Base-by-base conservation (phyloP, 2,113 vertebrate species). In the Pipra filicauda region DNA sequence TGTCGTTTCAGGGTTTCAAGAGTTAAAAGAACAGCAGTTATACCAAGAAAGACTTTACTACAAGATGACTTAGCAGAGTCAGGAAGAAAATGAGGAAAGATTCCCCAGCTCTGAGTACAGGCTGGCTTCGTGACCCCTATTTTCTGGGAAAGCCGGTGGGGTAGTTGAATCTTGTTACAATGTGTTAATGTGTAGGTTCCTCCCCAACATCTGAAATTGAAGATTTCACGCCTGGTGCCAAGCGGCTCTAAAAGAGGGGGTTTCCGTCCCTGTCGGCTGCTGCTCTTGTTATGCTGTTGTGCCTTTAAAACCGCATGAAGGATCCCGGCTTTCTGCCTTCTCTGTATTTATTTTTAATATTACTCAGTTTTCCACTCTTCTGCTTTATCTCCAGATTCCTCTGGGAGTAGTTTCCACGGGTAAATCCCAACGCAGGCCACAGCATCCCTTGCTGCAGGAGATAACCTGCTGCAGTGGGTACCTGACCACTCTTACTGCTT, bases 11-110 rank as follows among this genome's bases (percentile, higher is more conserved):
- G 88, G 7, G 16, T 23, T 19, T 80, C 22, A 61, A 48, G 94
- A 67, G 89, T 92, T 97, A 96, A 96, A 73, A 93, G 71, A 79
- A 51, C 18, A 75, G 44, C 71, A 62, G 46, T 74, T 70, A 51
- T 23, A 79, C 59, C n/a, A 73, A 85, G 78, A 73, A 64, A 76
- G 44, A 23, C 64, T 92, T 93, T 88, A 48, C 52, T 88, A 91
- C 5, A 39, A 72, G 85, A 86, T 86, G 83, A 93, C 80, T 92
- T 94, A 81, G 73, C 76, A 92, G 65, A 88, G 90, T 83, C 64
- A 91, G 51, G 73, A 88, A 75, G 79, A 91, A 93, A 93, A 95
- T 81, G 72, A 94, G 73, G 88, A 82, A 79, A 89, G 87, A 92
- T 86, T 80, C 85, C 91, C 69, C 61, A 75, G 69, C 58, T 72